These are phyloP conservation scores for Tanaodytes sp. DNA, from an alignment of 2,888 invertebrate species.

Conservation along the genomic window DNA sequence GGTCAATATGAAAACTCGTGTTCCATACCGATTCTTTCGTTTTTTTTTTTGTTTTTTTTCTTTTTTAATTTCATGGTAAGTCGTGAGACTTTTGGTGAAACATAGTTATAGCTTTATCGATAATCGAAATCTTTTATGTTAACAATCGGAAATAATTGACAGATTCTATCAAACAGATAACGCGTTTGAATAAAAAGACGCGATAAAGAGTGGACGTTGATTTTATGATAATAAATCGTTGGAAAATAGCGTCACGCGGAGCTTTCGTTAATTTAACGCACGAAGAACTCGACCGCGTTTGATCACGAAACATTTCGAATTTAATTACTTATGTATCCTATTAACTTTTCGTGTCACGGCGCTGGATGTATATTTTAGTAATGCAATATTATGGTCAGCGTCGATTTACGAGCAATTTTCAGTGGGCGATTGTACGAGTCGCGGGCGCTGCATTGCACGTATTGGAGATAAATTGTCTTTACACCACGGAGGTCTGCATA, in stretches of 20 bases:
- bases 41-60: too few relatives aligned
- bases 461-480: slow-evolving; percentile 58
- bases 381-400: slow-evolving; percentile 49
- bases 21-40: too few relatives aligned
- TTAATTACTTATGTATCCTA: slow-evolving; percentile 41
- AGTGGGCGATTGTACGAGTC: slow-evolving; percentile 45
- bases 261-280: slow-evolving; percentile 17
- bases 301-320: slow-evolving; percentile 28
- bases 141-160: too few relatives aligned
- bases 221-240: slow-evolving; percentile 6
- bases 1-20: too few relatives aligned
- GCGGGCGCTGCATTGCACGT: slow-evolving; percentile 38
- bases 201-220: too few relatives aligned
- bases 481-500: slow-evolving; percentile 54
- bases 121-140: too few relatives aligned
- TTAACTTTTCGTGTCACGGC: slow-evolving; percentile 42
- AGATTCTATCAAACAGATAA: too few relatives aligned
- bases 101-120: too few relatives aligned
- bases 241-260: slow-evolving; percentile 19
- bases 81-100: too few relatives aligned
- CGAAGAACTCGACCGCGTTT: slow-evolving; percentile 12
- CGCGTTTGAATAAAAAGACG: too few relatives aligned
- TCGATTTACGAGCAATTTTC: slow-evolving; percentile 54
- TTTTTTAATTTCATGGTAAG: too few relatives aligned
- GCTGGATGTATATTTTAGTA: slow-evolving; percentile 37